phyloP scores from a whole-genome alignment of 1,140 invertebrate species.

The Diorhabda sublineata region DNA sequence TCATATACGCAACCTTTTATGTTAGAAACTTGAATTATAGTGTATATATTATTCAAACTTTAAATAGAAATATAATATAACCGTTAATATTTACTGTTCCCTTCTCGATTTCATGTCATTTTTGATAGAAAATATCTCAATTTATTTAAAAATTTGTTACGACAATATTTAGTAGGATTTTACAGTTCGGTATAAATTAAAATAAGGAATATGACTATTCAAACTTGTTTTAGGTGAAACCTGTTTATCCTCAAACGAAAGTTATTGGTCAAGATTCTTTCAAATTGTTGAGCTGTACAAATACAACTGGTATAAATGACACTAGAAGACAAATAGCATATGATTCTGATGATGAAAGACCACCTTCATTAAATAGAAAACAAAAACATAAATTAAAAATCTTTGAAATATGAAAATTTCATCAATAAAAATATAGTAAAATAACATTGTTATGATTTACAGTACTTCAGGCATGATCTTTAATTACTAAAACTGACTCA shows the following conservation, averaged over 20 bases:
- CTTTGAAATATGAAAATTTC: background rate
- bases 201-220: background rate
- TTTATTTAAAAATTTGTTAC: background rate
- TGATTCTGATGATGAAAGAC: constrained; percentile 20
- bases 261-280: constrained; percentile 15
- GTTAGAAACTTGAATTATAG: too few species aligned
- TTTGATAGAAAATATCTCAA: background rate
- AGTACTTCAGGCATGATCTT: background rate
- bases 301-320: constrained; percentile 5
- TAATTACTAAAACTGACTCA: background rate
- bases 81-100: background rate
- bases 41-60: background rate
- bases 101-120: background rate
- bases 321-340: background rate
- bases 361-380: background rate
- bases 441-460: background rate
- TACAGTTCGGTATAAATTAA: background rate
- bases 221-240: constrained; percentile 11
- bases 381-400: background rate
- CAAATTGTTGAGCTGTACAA: background rate
- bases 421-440: background rate
- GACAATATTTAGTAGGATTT: background rate
- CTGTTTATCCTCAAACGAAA: constrained; percentile 15
- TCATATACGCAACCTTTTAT: too few species aligned
- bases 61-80: background rate